Base-by-base conservation (phyloP, 2,797 vertebrate species). In the Rhinophrynus dorsalis region DNA sequence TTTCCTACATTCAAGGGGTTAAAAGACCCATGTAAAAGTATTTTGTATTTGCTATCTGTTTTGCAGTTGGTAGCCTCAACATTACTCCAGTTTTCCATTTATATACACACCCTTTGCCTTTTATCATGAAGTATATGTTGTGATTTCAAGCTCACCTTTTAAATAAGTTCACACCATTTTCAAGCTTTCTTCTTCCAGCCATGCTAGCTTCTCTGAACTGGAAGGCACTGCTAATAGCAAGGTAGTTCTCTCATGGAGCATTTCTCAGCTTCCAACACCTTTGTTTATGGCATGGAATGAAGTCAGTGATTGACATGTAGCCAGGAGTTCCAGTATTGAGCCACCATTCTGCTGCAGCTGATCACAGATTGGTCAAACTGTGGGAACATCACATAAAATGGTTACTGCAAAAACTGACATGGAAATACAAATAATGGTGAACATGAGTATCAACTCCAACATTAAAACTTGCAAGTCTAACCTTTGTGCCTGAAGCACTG, bases 211-310 rank as follows among this genome's bases (percentile, higher is more conserved):
- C 45, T 51, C 30, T 59, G 33, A 58, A 65, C 44, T 27, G 26
- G 9, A 17, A 64, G 58, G 29, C 60, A 65, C 51, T 38, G 52
- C 40, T 26, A 51, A n/a, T 24, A 30, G 26, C 32, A 50, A 50
- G 47, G 60, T 42, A 51, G 24, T 58, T 45, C 20, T 71, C 68
- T 71, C 59, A 50, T 58, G 60, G 32, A 48, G 58, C 35, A 62
- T 23, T 6, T 58, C 18, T 30, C n/a, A 15, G 32, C 32, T 32
- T 27, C 29, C 12, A 18, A 18, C n/a, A 23, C 38, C 8, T 32
- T 54, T 44, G 67, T 47, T 33, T 45, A 55, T 17, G 11, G 10
- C 26, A 13, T n/a, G 15, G 37, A 37, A 23, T 7, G 13, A 11
- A 27, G 30, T 37, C 38, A 62, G 27, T 55, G 30, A 30, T 17